Percentiles rank a stretch among this genome's conserved stretches.
phyloP scores from a whole-genome alignment of 2,888 invertebrate species.

The Brachyptera putata region DNA sequence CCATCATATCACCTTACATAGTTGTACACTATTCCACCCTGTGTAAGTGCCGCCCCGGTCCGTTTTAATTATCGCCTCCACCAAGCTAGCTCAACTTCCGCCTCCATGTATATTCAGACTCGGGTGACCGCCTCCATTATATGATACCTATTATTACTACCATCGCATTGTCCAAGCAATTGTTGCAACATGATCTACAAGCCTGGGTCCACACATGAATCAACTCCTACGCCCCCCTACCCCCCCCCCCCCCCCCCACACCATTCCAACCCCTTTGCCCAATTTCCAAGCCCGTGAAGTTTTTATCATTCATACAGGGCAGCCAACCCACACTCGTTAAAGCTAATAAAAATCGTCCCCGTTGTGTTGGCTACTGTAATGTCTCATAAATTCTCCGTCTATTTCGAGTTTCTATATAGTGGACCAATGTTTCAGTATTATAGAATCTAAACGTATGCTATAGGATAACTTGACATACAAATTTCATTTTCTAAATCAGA shows the following conservation, averaged over 20 bases:
- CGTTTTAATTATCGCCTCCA: conserved; percentile 27
- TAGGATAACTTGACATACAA: background rate
- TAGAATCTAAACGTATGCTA: background rate
- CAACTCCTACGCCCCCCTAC: too few relatives aligned
- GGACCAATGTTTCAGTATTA: background rate
- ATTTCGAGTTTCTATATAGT: conserved; percentile 14
- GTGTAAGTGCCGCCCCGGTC: conserved; percentile 9
- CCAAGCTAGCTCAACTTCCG: conserved; percentile 21
- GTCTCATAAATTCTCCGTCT: conserved; percentile 28
- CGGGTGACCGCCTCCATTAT: conserved; percentile 22
- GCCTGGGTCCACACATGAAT: conserved; percentile 15
- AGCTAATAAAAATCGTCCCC: conserved; percentile 30
- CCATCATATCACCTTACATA: too few relatives aligned
- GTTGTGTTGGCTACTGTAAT: conserved; percentile 26
- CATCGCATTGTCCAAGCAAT: conserved; percentile 26
- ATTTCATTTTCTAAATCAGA: too few relatives aligned
- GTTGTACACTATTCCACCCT: too few relatives aligned
- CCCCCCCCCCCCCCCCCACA: too few relatives aligned
- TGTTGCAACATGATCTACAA: conserved; percentile 27
- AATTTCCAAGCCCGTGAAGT: background rate
- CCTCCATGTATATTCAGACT: conserved; percentile 14
- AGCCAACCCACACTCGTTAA: conserved; percentile 25
- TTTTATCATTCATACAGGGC: background rate
- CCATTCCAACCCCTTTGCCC: too few relatives aligned
- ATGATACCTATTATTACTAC: conserved; percentile 25